These are phyloP conservation scores for Luehdorfia chinensis DNA, from an alignment of 1,140 invertebrate genomes.

Conservation along the genomic window DNA sequence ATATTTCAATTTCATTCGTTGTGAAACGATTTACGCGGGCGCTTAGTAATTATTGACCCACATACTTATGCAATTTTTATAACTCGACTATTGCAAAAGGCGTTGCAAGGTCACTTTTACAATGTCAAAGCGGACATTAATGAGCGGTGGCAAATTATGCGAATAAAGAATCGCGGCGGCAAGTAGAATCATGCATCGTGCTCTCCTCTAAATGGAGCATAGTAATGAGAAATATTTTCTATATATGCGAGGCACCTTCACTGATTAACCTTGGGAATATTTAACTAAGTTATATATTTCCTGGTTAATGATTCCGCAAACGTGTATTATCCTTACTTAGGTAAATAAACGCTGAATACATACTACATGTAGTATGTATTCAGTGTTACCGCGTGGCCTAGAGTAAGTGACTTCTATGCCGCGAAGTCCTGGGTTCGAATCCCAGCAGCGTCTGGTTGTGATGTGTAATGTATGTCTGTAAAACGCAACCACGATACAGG, in stretches of 20 bases:
- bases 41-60: slow-evolving; percentile 11
- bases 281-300: slow-evolving; percentile 52
- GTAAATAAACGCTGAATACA: too few species aligned
- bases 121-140: background rate
- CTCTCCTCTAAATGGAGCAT: slow-evolving; percentile 31
- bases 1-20: background rate
- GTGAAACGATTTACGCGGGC: too few species aligned
- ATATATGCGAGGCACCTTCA: slow-evolving; percentile 59
- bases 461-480: too few species aligned
- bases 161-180: slow-evolving; percentile 21
- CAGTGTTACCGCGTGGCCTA: too few species aligned
- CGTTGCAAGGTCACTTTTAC: background rate
- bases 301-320: slow-evolving; percentile 51
- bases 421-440: too few species aligned
- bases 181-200: background rate
- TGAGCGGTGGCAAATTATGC: too few species aligned
- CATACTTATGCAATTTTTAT: slow-evolving; percentile 12
- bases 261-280: slow-evolving; percentile 49
- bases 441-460: too few species aligned
- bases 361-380: too few species aligned
- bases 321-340: slow-evolving; percentile 27
- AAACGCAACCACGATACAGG: too few species aligned
- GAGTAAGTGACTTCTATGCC: too few species aligned
- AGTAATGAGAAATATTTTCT: slow-evolving; percentile 54
- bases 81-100: slow-evolving; percentile 5